A percentile compares a stretch with the other conserved stretches of the same genome.
These are phyloP conservation scores for Drosophila kanapiae DNA, from an alignment of 1,140 invertebrate species.

Conservation along the genomic window DNA sequence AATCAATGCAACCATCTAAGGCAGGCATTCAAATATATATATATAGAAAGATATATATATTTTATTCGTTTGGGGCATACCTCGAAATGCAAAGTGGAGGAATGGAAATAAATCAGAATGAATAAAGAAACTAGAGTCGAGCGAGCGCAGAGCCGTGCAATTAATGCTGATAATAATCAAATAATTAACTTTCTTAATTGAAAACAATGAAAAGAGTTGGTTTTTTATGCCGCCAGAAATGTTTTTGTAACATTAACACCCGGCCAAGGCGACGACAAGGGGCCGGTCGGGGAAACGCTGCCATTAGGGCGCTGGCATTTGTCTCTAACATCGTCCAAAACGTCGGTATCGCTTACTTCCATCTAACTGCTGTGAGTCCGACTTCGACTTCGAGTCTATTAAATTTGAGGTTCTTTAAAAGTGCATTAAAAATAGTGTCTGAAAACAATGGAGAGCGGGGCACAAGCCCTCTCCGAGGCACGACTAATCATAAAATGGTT, in stretches of 20 bases:
- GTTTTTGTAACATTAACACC: constrained; percentile 83
- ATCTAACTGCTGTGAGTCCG: constrained; percentile 25
- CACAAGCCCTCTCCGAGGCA: constrained; percentile 21
- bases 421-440: constrained; percentile 69
- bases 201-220: constrained; percentile 78
- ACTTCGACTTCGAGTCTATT: constrained; percentile 55
- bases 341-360: constrained; percentile 21
- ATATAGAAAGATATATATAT: constrained; percentile 26
- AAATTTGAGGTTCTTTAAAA: constrained; percentile 77
- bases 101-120: constrained; percentile 67
- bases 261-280: constrained; percentile 33
- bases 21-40: constrained; percentile 58
- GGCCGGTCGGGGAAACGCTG: constrained; percentile 8
- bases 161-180: constrained; percentile 82
- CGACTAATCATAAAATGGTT: constrained; percentile 68
- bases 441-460: constrained; percentile 27
- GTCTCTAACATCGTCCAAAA: constrained; percentile 27
- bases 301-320: constrained; percentile 42
- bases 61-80: background rate
- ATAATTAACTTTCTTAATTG: constrained; percentile 84
- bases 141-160: constrained; percentile 50
- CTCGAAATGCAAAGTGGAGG: constrained; percentile 38
- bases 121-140: constrained; percentile 10
- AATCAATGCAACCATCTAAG: constrained; percentile 50
- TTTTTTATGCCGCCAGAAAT: constrained; percentile 61